Conservation (phyloP, 1,140 invertebrate genomes). For the Caenorhabditis tropicalis region DNA sequence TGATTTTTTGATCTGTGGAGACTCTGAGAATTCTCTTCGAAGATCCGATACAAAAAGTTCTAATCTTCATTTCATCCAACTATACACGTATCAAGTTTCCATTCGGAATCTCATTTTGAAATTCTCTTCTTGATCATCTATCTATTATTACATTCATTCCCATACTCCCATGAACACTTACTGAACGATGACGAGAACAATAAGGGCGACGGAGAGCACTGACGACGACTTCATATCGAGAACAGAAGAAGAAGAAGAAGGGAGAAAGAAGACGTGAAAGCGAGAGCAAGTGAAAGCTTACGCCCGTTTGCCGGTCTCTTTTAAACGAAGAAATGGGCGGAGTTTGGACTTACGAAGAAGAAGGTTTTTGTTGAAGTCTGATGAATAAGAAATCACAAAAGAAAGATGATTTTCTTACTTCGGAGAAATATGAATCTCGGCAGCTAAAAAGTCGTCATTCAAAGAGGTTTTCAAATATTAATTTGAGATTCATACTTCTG, state of each 20-base stretch:
- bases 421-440: not conserved
- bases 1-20: too few relatives aligned
- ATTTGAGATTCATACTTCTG: not conserved
- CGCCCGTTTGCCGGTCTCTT: not conserved
- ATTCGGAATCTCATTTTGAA: not conserved
- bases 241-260: not conserved
- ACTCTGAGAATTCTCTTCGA: too few relatives aligned
- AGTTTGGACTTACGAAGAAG: not conserved
- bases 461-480: not conserved
- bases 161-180: not conserved
- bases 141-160: not conserved
- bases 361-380: not conserved
- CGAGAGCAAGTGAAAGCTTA: constrained; percentile 23
- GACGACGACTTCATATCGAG: constrained; percentile 38
- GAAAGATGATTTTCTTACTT: not conserved
- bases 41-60: too few relatives aligned
- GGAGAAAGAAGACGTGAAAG: not conserved
- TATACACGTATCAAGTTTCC: constrained; percentile 8
- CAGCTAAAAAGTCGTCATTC: not conserved
- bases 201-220: constrained; percentile 22
- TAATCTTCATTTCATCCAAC: not conserved
- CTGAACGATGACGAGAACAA: constrained; percentile 35
- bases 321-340: constrained; percentile 28
- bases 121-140: not conserved
- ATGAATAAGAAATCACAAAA: not conserved